Evolutionary conservation across 2,888 invertebrate genomes (phyloP).

Genomic region (Perdita meconis): DNA sequence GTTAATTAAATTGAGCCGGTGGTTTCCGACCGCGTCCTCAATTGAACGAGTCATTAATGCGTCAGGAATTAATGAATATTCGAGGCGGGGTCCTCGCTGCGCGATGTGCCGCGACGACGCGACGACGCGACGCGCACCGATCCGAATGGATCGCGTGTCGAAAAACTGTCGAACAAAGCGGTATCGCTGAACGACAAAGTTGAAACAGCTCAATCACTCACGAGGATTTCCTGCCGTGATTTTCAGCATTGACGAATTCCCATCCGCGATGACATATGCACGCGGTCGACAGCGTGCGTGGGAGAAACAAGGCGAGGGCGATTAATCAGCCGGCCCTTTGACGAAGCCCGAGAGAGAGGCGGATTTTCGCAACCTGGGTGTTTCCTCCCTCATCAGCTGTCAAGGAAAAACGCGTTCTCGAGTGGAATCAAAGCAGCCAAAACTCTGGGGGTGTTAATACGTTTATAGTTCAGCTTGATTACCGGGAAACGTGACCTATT

Average conservation of each 20-base stretch:
- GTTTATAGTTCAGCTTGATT: conserved; percentile 39
- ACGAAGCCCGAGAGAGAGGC: conserved; percentile 60
- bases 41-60: too few species aligned
- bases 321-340: conserved; percentile 68
- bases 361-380: conserved; percentile 61
- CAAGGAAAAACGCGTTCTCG: conserved; percentile 24
- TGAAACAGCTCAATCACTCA: conserved; percentile 51
- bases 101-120: too few species aligned
- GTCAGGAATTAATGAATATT: too few species aligned
- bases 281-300: conserved; percentile 12
- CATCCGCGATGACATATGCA: conserved; percentile 55
- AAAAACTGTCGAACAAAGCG: conserved; percentile 16
- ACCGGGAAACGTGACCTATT: conserved; percentile 3
- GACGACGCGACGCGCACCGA: too few species aligned
- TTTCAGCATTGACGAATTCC: conserved; percentile 67
- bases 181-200: conserved; percentile 42
- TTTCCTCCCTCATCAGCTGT: conserved; percentile 42
- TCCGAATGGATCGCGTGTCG: neutral
- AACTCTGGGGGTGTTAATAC: conserved; percentile 34
- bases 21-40: too few species aligned
- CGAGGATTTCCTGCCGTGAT: conserved; percentile 49
- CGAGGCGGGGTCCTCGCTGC: too few species aligned
- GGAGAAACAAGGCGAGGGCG: conserved; percentile 41
- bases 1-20: too few species aligned
- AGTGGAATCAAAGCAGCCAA: conserved; percentile 38